Evolutionary conservation across 2,888 invertebrate species (phyloP), one percentile per base, ranked within the genome.

Genomic region (Latrodectus hesperus): DNA sequence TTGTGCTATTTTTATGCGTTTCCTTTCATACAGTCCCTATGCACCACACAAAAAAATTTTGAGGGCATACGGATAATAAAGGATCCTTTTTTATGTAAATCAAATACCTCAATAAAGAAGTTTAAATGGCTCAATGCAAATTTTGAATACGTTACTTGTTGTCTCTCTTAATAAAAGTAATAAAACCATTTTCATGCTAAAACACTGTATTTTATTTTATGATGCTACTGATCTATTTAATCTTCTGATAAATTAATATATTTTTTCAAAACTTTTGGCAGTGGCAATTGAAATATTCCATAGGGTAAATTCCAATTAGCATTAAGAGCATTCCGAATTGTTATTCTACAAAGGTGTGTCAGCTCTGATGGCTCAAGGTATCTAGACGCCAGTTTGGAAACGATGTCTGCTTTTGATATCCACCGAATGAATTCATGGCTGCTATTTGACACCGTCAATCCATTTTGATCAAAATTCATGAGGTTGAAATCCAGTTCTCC

Each of bases 301-400:
- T 74, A 79, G 1, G 85, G 85, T 52, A 85, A 75, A 26, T 85
- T 85, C 85, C 85, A 85, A 5, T 55, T 79, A 12, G 5, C n/a
- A 22, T 85, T 85, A 1, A 85, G 75, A 51, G 75, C 51, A 9
- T 75, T 53, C 0, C 79, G 85, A 22, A 85, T 70, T 9, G 11
- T 64, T 9, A 65, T 49, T 2, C 85, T 68, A 53, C 85, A 75
- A n/a, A 85, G 75, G 53, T 85, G 85, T 16, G 26, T 22, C 14
- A 85, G 60, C 10, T 79, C 85, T 11, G 79, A 70, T 8, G 85
- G 85, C 10, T 85, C 70, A n/a, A 85, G 60, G 38, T 85, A 85
- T 14, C 85, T 55, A 26, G n/a, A 26, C 14, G 52, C 49, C 1
- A 79, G 52, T 26, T 80, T 74, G 5, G 79, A 26, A 6, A 80